These are phyloP conservation scores for Anagyrus pseudococci DNA, from an alignment of 2,888 invertebrate genomes.

Conservation along the genomic window DNA sequence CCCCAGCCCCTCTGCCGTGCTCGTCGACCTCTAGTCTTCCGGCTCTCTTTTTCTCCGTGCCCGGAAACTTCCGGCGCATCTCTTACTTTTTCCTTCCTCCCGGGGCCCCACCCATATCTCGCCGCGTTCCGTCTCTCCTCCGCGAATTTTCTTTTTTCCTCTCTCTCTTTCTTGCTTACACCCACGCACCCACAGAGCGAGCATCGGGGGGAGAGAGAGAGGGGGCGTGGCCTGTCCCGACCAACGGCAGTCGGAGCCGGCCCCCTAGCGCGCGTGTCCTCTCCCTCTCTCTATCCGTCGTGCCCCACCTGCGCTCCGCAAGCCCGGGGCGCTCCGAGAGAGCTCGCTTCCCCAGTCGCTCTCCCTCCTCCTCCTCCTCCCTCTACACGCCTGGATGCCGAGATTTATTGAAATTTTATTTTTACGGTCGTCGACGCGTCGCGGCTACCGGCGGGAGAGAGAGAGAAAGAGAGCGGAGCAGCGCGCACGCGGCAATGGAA, in stretches of 20 bases:
- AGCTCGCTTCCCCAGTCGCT: background rate
- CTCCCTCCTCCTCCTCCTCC: background rate
- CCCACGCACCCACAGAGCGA: no score
- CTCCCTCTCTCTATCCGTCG: background rate
- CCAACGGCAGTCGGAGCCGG: slow-evolving; percentile 4
- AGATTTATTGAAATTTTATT: slow-evolving; percentile 64
- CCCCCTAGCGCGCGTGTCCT: slow-evolving; percentile 9
- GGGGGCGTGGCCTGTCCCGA: background rate
- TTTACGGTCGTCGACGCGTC: slow-evolving; percentile 57
- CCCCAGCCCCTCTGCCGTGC: no score
- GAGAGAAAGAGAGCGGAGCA: slow-evolving; percentile 19
- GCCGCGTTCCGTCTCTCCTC: no score
- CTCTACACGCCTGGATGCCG: slow-evolving; percentile 45
- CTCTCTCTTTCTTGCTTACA: background rate
- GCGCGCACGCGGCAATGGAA: background rate
- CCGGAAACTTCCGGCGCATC: background rate
- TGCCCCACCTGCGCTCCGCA: slow-evolving; percentile 1
- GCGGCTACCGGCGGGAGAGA: slow-evolving; percentile 41
- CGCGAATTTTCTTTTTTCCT: no score
- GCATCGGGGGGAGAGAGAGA: no score
- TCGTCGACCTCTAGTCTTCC: no score
- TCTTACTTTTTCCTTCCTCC: background rate
- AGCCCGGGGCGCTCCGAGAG: background rate
- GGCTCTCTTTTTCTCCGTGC: no score
- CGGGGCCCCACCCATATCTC: background rate